phyloP scores from a whole-genome alignment of 2,797 vertebrate species.

The Coendou prehensilis region DNA sequence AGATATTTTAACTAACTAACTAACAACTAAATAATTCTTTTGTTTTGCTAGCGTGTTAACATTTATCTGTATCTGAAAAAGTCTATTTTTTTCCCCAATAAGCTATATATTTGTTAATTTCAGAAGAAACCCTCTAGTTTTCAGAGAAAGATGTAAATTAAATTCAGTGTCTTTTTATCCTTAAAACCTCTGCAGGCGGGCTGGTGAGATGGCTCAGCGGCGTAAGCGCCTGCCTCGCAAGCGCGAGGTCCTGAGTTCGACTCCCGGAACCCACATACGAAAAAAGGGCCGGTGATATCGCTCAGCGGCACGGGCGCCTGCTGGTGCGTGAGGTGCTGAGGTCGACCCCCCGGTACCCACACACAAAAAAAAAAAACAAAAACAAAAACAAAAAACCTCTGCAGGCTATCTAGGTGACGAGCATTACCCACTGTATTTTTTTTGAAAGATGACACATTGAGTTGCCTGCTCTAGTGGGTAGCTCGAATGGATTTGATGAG shows the following conservation, averaged over 20 bases:
- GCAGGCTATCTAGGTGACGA: neutral
- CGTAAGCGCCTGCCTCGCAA: too few relatives aligned
- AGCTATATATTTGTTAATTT: constrained; percentile 48
- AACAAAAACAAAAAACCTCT: neutral
- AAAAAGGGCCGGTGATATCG: too few relatives aligned
- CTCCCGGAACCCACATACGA: too few relatives aligned
- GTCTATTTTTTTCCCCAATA: neutral
- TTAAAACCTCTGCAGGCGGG: neutral
- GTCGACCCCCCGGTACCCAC: too few relatives aligned
- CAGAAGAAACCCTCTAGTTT: constrained; percentile 45
- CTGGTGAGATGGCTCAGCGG: too few relatives aligned
- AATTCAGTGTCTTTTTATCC: constrained; percentile 39
- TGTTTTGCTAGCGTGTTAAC: constrained; percentile 55
- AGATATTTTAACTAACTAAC: neutral
- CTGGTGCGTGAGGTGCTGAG: too few relatives aligned
- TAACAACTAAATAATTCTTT: constrained; percentile 34
- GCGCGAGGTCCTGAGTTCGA: too few relatives aligned
- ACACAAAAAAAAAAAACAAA: too few relatives aligned
- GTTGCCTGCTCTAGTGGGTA: neutral
- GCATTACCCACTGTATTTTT: constrained; percentile 19
- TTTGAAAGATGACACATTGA: constrained; percentile 15
- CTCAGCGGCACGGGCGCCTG: too few relatives aligned
- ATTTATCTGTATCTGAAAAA: constrained; percentile 54
- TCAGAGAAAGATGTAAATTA: constrained; percentile 63
- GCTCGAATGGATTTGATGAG: neutral